phyloP scores from a whole-genome alignment of 2,113 vertebrate species.

The Perca schrenkii region DNA sequence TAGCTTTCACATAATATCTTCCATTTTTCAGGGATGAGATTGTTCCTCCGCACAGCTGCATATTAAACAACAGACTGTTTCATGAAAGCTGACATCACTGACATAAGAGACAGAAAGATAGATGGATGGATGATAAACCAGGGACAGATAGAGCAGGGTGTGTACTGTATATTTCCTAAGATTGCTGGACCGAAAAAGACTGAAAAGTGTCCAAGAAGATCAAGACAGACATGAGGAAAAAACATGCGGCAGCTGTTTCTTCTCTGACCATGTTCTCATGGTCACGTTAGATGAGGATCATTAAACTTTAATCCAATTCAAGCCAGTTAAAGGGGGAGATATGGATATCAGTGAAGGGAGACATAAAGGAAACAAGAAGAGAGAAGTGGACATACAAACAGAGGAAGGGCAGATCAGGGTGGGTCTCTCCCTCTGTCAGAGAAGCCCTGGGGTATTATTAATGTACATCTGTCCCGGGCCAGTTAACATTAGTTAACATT shows the following conservation, averaged over 20 bases:
- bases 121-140: conserved; percentile 46
- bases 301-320: conserved; percentile 2
- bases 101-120: conserved; percentile 25
- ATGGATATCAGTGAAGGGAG: background rate
- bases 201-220: conserved; percentile 2
- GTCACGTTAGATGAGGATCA: background rate
- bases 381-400: conserved; percentile 2
- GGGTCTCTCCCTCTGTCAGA: conserved; percentile 14
- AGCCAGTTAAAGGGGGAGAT: background rate
- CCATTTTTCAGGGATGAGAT: conserved; percentile 11
- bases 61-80: conserved; percentile 60
- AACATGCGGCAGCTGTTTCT: background rate
- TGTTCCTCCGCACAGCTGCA: conserved; percentile 61
- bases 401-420: conserved; percentile 29
- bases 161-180: conserved; percentile 1
- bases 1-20: conserved; percentile 14
- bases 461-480: conserved; percentile 25
- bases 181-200: background rate
- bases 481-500: conserved; percentile 10
- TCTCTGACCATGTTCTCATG: background rate
- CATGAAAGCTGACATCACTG: conserved; percentile 52
- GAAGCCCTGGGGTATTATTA: conserved; percentile 29
- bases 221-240: background rate
- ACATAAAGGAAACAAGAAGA: background rate
- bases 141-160: conserved; percentile 51